These are phyloP conservation scores for Oxyteleia sp. DNA, from an alignment of 2,888 invertebrate genomes.

Conservation along the genomic window DNA sequence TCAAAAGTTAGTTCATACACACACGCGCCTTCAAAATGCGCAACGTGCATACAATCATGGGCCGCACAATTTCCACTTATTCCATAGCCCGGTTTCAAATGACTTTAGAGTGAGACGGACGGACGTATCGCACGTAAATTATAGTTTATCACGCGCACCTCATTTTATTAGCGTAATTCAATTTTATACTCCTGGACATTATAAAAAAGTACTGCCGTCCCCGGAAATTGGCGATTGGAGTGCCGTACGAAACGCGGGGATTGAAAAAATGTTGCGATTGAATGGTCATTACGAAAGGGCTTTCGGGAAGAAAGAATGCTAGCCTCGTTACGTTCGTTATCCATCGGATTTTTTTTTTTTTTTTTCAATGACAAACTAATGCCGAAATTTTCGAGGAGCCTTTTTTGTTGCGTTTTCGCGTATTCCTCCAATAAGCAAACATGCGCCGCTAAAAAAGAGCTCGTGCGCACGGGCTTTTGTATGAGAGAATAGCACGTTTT, in stretches of 20 bases:
- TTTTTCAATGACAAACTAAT: constrained; percentile 45
- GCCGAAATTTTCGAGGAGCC: constrained; percentile 44
- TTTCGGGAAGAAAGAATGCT: constrained; percentile 8
- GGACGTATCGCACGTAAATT: constrained; percentile 32
- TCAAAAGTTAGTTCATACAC: constrained; percentile 52
- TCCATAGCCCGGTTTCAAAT: constrained; percentile 37
- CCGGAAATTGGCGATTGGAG: constrained; percentile 25
- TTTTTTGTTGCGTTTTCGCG: constrained; percentile 45
- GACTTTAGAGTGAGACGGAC: constrained; percentile 44
- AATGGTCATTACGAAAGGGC: constrained; percentile 5
- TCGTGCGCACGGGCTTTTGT: constrained; percentile 35
- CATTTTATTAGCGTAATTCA: constrained; percentile 55
- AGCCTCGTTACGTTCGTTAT: constrained; percentile 43
- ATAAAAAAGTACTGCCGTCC: constrained; percentile 28
- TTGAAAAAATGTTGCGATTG: constrained; percentile 17
- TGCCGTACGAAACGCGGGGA: neutral
- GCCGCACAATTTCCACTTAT: constrained; percentile 59
- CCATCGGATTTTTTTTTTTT: neutral
- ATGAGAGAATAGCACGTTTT: constrained; percentile 60
- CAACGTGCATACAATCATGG: constrained; percentile 35
- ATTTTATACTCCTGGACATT: constrained; percentile 38
- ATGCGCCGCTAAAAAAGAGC: constrained; percentile 39
- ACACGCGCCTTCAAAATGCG: constrained; percentile 38
- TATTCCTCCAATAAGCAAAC: constrained; percentile 41
- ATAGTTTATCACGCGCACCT: constrained; percentile 47